A percentile compares a stretch with the other conserved stretches of the same genome.
Conservation (phyloP, 2,888 invertebrate genomes). For the Gryllus longicercus region DNA sequence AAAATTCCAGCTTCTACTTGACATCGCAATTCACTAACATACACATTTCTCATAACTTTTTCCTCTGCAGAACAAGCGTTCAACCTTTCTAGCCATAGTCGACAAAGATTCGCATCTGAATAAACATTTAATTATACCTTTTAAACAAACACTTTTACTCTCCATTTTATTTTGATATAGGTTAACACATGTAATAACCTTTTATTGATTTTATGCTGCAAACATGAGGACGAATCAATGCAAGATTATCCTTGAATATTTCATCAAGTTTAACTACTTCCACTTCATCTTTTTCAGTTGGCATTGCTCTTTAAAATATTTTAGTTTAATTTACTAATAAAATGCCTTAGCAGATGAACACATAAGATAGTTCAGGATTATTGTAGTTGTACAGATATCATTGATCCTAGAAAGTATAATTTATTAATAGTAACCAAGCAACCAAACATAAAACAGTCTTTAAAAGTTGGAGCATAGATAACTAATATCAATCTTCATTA, state of each 20-base stretch:
- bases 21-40: conserved; percentile 42
- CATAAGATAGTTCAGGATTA: too few species aligned
- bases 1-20: conserved; percentile 42
- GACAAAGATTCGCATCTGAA: conserved; percentile 40
- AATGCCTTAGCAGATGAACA: too few species aligned
- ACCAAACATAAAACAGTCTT: too few species aligned
- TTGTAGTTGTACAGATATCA: too few species aligned
- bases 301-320: neutral
- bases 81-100: conserved; percentile 44
- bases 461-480: too few species aligned
- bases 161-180: too few species aligned
- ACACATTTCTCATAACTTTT: conserved; percentile 43
- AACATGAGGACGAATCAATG: neutral
- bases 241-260: conserved; percentile 8
- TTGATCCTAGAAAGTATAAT: too few species aligned
- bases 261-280: neutral
- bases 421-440: too few species aligned
- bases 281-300: neutral
- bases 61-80: conserved; percentile 39
- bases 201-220: neutral
- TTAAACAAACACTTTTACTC: too few species aligned
- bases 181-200: neutral
- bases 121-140: too few species aligned
- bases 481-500: too few species aligned
- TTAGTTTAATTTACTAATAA: neutral